Evolutionary conservation across 2,888 invertebrate species (phyloP), one percentile per base, ranked within the genome.

Genomic region (Rapana venosa): DNA sequence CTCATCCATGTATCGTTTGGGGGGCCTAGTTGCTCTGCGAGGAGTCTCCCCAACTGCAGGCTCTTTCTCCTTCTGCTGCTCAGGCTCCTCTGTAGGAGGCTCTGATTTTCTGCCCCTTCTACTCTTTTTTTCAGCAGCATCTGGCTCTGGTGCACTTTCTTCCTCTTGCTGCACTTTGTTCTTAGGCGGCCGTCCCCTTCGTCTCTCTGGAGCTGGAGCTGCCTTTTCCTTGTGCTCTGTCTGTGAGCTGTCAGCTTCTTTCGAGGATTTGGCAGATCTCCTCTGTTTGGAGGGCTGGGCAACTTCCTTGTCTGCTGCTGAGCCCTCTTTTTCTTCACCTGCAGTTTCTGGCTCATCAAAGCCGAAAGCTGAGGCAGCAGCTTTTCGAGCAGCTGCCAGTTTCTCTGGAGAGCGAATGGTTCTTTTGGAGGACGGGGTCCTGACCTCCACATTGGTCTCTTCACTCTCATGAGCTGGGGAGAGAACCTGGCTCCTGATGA

Each of bases 1-100:
- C 22, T 92, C 92, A 56, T 92, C 92, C 26, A 90, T 90, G 83
- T 92, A 92, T 58, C 91, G 90, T 58, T 92, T 93, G 30, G 92
- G 91, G 47, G 93, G 92, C 47, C 92, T 91, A 15, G 92, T 93
- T 87, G 91, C 91, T 35, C 92, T 89, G 1, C 90, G 88, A 26
- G 88, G 77, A 58, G 79, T 90, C 58, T 90, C 91, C 77, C 88
- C 90, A 15, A 89, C 91, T 30, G 86, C 91, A 61, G 87, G 35
- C 47, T 87, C 87, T 70, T 90, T 74, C 77, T 87, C 87, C 56
- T 87, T 85, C 74, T 88, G 89, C 58, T 90, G 89, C 26, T 90
- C 90, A 26, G 77, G 15, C 77, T 91, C 91, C 32, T 90, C 87
- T 32, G 86, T 77, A 20, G 70, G 32, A 8, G 35, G 74, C 17